Percentiles rank a stretch among this genome's conserved stretches.
Conservation (phyloP, 2,113 vertebrate genomes). For the Gymnorhina tibicen region DNA sequence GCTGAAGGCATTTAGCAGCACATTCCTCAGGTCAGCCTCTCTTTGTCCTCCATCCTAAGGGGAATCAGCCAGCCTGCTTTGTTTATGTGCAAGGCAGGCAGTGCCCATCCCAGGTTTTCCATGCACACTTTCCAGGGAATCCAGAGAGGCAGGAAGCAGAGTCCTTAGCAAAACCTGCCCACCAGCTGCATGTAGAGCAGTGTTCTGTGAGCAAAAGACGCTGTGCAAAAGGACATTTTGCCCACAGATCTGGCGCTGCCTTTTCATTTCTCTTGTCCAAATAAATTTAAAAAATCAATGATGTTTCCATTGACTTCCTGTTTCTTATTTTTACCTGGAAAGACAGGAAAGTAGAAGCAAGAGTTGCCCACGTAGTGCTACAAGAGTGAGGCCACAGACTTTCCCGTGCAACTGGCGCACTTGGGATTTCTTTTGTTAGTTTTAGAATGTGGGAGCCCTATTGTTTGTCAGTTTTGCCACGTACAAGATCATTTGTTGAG, state of each 20-base stretch:
- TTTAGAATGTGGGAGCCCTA: neutral
- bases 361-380: neutral
- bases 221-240: neutral
- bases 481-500: neutral
- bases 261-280: neutral
- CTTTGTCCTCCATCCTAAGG: neutral
- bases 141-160: neutral
- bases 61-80: neutral
- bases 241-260: neutral
- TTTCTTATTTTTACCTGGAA: neutral
- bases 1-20: neutral
- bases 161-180: neutral
- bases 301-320: neutral
- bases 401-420: neutral
- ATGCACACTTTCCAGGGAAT: neutral
- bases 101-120: neutral
- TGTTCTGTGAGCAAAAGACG: neutral
- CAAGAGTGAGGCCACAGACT: neutral
- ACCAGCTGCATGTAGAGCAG: neutral
- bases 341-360: neutral
- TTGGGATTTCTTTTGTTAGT: neutral
- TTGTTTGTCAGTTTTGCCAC: slow-evolving; percentile 10
- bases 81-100: neutral
- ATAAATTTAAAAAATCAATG: neutral
- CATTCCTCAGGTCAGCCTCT: neutral